A percentile compares a stretch with the other conserved stretches of the same genome.
phyloP scores from a whole-genome alignment of 2,113 vertebrate species.

The Ceyx margarethae region DNA sequence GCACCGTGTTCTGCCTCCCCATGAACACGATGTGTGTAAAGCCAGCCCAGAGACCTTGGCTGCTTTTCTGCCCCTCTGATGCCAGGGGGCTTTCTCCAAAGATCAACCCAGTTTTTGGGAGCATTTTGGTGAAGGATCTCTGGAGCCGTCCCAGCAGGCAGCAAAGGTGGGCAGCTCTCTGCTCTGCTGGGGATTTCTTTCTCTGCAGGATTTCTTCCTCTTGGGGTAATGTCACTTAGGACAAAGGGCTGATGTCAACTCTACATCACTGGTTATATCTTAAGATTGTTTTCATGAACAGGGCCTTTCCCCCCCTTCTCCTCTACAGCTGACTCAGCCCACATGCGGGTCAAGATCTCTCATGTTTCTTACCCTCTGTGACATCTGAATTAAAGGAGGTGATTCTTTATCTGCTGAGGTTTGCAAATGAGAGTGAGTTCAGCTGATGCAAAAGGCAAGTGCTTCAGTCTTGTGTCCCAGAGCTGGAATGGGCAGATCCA shows the following conservation, averaged over 20 bases:
- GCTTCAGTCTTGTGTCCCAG: not conserved
- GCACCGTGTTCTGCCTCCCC: fast-evolving
- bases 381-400: fast-evolving
- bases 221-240: fast-evolving
- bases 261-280: not conserved
- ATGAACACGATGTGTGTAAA: fast-evolving
- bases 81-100: not conserved
- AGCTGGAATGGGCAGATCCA: not conserved
- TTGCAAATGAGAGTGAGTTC: not conserved
- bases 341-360: fast-evolving
- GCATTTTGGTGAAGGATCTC: fast-evolving
- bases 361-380: fast-evolving
- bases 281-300: not conserved
- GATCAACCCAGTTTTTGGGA: not conserved
- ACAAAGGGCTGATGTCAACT: not conserved
- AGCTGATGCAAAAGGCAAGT: not conserved
- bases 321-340: not conserved
- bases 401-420: not conserved
- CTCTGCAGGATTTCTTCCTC: not conserved
- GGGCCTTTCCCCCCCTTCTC: not conserved
- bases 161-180: not conserved
- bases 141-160: not conserved
- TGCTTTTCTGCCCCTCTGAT: not conserved
- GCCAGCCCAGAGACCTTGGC: not conserved
- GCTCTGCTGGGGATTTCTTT: not conserved